Percentiles rank a stretch among this genome's conserved stretches.
Conservation (phyloP, 2,888 invertebrate genomes). For the Xestia rhomboidea region DNA sequence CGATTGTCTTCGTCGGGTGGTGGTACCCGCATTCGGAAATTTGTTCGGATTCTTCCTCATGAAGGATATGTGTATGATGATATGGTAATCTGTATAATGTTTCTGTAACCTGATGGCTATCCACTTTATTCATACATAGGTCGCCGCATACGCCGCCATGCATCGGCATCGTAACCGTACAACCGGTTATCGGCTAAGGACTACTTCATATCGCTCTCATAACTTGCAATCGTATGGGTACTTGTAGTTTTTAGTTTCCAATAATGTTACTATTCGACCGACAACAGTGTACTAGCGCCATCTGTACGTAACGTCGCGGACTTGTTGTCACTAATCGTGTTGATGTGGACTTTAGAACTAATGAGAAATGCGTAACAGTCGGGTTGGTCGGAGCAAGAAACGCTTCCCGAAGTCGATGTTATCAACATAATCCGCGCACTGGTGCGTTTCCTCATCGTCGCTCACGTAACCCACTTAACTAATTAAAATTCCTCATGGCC, state of each 20-base stretch:
- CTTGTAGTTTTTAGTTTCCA: constrained; percentile 18
- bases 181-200: constrained; percentile 56
- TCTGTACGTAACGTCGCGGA: constrained; percentile 33
- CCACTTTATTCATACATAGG: constrained; percentile 13
- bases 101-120: constrained; percentile 7
- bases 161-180: constrained; percentile 27
- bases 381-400: constrained; percentile 60
- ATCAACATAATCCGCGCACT: constrained; percentile 74
- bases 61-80: constrained; percentile 2
- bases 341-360: constrained; percentile 37
- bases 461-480: constrained; percentile 81
- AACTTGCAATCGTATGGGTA: constrained; percentile 10
- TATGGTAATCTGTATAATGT: constrained; percentile 30
- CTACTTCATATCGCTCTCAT: constrained; percentile 23
- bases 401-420: constrained; percentile 69
- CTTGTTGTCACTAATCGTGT: constrained; percentile 11
- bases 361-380: constrained; percentile 56
- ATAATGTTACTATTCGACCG: constrained; percentile 3
- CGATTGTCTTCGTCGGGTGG: constrained; percentile 3
- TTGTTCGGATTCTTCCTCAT: constrained; percentile 13
- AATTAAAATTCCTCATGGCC: constrained; percentile 84
- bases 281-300: constrained; percentile 50
- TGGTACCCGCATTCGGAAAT: constrained; percentile 15
- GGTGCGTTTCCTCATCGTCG: constrained; percentile 76
- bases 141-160: constrained; percentile 28